Base-by-base conservation (phyloP, 2,113 vertebrate genomes). In the Ciconia stormi region DNA sequence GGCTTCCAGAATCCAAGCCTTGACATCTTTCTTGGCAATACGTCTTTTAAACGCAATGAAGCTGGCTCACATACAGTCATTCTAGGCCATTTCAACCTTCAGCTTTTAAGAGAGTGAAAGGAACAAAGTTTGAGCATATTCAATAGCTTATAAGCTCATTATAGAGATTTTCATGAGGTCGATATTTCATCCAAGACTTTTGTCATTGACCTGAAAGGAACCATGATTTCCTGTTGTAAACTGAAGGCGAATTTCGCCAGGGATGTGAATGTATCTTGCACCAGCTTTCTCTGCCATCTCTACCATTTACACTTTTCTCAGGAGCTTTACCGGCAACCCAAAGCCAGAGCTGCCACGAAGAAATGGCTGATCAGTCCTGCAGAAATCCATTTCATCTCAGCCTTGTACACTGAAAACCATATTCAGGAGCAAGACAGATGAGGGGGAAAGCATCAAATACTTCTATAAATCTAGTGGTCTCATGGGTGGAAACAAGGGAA, bases 401-500 rank as follows among this genome's bases (percentile, higher is more conserved):
- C 74, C 44, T 69, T 29, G 5, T 30, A 18, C 12, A 1, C 22
- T 11, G 1, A 7, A 82, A 53, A 44, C 13, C 69, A 5, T 4
- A 6, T 3, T 11, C 59, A 74, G 46, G 27, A 92, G 77, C 71
- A 66, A 89, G 42, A 22, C 3, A 3, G 42, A 30, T 16, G 29
- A 26, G 30, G 4, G 62, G 23, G 7, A 34, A 40, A 76, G 34
- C 81, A 44, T 7, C 84, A 61, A 21, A 6, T 42, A 9, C 30
- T 8, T 11, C n/a, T 5, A 0, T 2, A 27, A 15, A 9, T n/a
- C 62, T 30, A 49, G 15, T 23, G 26, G 27, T 21, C 85, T 32
- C 19, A 0, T 2, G 69, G 58, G 16, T 26, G n/a, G 32, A 11
- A 55, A 32, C 0, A 11, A 36, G 34, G 34, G 58, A 15, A 80